phyloP scores from a whole-genome alignment of 92 coral and sea anemone genomes.

The Blastomussa wellsi region DNA sequence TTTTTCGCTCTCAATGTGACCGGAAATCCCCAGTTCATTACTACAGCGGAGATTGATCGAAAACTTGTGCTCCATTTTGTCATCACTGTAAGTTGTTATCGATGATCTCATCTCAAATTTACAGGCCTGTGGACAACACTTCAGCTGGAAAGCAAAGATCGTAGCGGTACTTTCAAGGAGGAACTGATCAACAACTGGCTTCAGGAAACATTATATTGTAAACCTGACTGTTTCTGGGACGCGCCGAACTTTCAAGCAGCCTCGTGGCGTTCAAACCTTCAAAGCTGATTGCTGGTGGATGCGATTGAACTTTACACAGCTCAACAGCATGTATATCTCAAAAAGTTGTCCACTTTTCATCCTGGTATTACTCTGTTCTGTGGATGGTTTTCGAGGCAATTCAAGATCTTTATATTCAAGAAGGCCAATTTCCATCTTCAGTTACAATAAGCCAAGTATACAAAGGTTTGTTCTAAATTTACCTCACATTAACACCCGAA shows the following conservation, averaged over 20 bases:
- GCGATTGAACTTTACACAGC: neutral
- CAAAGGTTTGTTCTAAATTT: constrained; percentile 20
- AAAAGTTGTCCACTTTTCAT: neutral
- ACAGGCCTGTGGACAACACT: constrained; percentile 9
- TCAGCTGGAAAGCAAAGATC: constrained; percentile 1
- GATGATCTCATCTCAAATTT: constrained; percentile 32
- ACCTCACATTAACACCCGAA: neutral
- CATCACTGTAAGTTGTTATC: constrained; percentile 16
- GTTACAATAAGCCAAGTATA: neutral
- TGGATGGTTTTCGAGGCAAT: constrained; percentile 16
- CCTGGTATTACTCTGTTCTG: constrained; percentile 5
- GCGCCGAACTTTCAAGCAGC: neutral
- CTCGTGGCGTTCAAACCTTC: neutral
- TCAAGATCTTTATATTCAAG: constrained; percentile 27
- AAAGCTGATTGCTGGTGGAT: neutral
- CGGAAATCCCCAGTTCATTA: constrained; percentile 33
- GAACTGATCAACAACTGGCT: neutral
- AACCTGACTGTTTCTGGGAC: neutral
- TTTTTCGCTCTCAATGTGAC: constrained; percentile 34
- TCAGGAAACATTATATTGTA: neutral
- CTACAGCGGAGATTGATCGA: constrained; percentile 4
- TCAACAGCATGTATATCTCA: constrained; percentile 3
- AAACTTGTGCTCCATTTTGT: constrained; percentile 28
- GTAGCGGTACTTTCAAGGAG: constrained; percentile 8
- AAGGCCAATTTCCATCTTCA: constrained; percentile 19